phyloP scores from a whole-genome alignment of 2,888 invertebrate genomes.

The Erynnis tages region DNA sequence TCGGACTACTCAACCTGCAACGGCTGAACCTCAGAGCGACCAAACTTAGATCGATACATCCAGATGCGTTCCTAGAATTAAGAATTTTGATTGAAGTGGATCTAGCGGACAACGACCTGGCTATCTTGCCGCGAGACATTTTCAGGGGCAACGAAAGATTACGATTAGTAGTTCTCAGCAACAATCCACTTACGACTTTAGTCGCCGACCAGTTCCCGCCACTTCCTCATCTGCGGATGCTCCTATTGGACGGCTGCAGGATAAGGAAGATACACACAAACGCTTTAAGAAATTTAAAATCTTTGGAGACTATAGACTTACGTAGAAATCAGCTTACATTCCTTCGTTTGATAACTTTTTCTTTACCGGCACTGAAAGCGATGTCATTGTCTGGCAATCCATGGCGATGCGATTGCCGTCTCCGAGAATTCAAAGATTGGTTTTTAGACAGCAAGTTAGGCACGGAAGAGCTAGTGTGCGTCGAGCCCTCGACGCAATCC shows the following conservation, averaged over 20 bases:
- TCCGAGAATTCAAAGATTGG: slow-evolving; percentile 92
- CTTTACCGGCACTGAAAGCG: slow-evolving; percentile 89
- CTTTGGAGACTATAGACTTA: slow-evolving; percentile 89
- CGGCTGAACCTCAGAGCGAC: slow-evolving; percentile 90
- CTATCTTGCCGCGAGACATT: slow-evolving; percentile 87
- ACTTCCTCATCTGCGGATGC: slow-evolving; percentile 89
- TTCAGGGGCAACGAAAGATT: slow-evolving; percentile 93
- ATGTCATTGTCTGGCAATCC: slow-evolving; percentile 91
- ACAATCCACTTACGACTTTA: slow-evolving; percentile 89
- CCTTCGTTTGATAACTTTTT: slow-evolving; percentile 82
- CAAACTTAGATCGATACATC: slow-evolving; percentile 87
- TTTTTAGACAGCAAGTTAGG: slow-evolving; percentile 89
- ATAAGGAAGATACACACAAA: slow-evolving; percentile 87
- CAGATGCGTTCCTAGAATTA: slow-evolving; percentile 92
- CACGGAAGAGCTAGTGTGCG: slow-evolving; percentile 87
- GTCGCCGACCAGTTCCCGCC: slow-evolving; percentile 90
- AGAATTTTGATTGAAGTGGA: slow-evolving; percentile 93
- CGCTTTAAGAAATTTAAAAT: slow-evolving; percentile 88
- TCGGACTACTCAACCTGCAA: slow-evolving; percentile 92
- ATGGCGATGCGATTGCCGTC: slow-evolving; percentile 94
- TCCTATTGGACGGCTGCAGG: slow-evolving; percentile 91
- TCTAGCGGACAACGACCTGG: slow-evolving; percentile 90
- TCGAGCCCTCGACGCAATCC: slow-evolving; percentile 85
- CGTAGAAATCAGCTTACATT: slow-evolving; percentile 89
- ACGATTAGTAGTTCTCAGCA: slow-evolving; percentile 88